Base-by-base conservation (phyloP, 2,113 vertebrate species). In the Desmodus rotundus region DNA sequence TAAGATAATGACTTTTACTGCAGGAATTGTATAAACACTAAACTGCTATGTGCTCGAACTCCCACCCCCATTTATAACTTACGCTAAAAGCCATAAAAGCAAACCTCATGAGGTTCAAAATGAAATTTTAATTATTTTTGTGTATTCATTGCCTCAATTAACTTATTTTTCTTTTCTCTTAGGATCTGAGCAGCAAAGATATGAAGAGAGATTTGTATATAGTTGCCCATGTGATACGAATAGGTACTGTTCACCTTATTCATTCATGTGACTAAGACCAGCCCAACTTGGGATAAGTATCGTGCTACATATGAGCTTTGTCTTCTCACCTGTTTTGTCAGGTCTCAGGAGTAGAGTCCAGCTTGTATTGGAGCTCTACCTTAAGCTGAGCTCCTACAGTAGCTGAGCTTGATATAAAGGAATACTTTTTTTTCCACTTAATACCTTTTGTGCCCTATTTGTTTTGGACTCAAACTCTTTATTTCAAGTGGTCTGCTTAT, bases 111-210 rank as follows among this genome's bases (percentile, higher is more conserved):
- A 86, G 22, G 8, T 80, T 96, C 7, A 36, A 68, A 96, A n/a
- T 96, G 36, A 68, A 93, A 41, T 88, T 78, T 68, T 83, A 36
- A 73, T 76, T 78, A 41, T 96, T 91, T 93, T 22, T 87, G 5
- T 89, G 20, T 72, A 52, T 72, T 92, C 26, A 22, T 77, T 91
- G 63, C 41, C 50, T 94, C n/a, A 76, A 65, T 94, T 96, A 93
- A 84, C 91, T 89, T 87, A 36, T 95, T 80, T 3, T 96, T 89
- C 58, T 81, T 95, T 36, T 97, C 72, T 96, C 94, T 61, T 92
- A 99, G 99, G 99, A 99, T 98, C 98, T 99, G 91, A 99, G 99
- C 98, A 99, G 99, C 98, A 99, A 99, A 98, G 99, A 99, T 97
- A 98, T 99, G 98, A 99, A 99, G 98, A 99, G 99, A 97, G 99